Conservation (phyloP, 2,113 vertebrate genomes). For the Mormoops blainvillei region DNA sequence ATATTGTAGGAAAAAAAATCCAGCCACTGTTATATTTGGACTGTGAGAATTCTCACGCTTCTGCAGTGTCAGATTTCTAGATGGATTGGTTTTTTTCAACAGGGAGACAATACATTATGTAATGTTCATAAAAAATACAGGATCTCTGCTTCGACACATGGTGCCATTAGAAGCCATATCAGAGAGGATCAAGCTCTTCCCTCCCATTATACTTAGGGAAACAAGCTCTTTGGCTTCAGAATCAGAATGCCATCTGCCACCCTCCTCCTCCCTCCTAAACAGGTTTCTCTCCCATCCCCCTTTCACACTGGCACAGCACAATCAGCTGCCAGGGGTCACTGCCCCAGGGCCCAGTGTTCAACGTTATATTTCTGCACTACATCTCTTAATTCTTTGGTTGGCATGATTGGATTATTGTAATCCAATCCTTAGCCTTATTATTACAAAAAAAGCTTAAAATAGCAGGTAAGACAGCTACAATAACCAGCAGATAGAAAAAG, state of each 20-base stretch:
- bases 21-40: neutral
- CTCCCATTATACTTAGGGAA: neutral
- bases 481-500: neutral
- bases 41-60: slow-evolving; percentile 12
- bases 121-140: slow-evolving; percentile 28
- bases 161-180: neutral
- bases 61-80: slow-evolving; percentile 1
- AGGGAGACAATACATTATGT: slow-evolving; percentile 25
- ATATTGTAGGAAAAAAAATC: neutral
- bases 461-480: slow-evolving; percentile 26
- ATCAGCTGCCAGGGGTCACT: neutral
- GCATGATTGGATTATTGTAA: slow-evolving; percentile 52
- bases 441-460: slow-evolving; percentile 33
- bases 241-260: neutral
- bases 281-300: neutral
- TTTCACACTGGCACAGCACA: too few species aligned
- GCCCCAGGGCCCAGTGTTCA: neutral
- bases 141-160: neutral
- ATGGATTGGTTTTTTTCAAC: slow-evolving; percentile 18
- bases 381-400: slow-evolving; percentile 39
- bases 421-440: slow-evolving; percentile 30
- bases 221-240: neutral
- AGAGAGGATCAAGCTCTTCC: slow-evolving; percentile 23
- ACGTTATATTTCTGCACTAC: neutral
- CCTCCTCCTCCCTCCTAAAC: neutral